These are phyloP conservation scores for Ciconia boyciana DNA, from an alignment of 2,113 vertebrate genomes.

Conservation along the genomic window DNA sequence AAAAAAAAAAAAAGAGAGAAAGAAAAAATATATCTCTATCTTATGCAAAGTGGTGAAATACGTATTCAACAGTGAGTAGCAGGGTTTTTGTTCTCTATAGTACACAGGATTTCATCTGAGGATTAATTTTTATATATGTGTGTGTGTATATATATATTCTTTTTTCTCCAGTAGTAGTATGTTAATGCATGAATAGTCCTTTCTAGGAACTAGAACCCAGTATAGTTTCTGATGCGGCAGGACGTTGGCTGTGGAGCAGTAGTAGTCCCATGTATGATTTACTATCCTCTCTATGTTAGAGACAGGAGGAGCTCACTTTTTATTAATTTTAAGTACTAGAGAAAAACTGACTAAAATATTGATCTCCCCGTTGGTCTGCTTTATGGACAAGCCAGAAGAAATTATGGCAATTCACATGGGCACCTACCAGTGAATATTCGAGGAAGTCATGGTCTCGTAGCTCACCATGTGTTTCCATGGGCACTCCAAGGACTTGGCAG, in stretches of 20 bases:
- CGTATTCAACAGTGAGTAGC: background rate
- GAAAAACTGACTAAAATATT: background rate
- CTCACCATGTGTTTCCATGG: fast-evolving
- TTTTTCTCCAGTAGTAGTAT: background rate
- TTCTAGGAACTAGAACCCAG: background rate
- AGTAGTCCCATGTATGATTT: background rate
- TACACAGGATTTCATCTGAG: background rate
- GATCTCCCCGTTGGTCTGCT: background rate
- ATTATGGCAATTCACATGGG: background rate
- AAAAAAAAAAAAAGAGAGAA: background rate
- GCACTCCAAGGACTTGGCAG: background rate
- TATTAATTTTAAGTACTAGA: background rate
- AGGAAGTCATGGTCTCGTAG: fast-evolving
- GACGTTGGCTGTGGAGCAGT: background rate
- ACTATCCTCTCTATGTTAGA: fast-evolving
- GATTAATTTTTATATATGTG: background rate
- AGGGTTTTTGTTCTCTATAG: background rate
- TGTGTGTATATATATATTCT: background rate
- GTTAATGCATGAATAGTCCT: background rate
- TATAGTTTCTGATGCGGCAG: background rate
- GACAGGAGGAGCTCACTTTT: background rate
- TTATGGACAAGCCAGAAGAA: background rate
- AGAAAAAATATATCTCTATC: background rate
- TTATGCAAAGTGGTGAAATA: background rate
- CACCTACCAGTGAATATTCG: fast-evolving